A percentile compares a stretch with the other conserved stretches of the same genome.
phyloP scores from a whole-genome alignment of 2,113 vertebrate species.

The Forbesichthys agassizii region DNA sequence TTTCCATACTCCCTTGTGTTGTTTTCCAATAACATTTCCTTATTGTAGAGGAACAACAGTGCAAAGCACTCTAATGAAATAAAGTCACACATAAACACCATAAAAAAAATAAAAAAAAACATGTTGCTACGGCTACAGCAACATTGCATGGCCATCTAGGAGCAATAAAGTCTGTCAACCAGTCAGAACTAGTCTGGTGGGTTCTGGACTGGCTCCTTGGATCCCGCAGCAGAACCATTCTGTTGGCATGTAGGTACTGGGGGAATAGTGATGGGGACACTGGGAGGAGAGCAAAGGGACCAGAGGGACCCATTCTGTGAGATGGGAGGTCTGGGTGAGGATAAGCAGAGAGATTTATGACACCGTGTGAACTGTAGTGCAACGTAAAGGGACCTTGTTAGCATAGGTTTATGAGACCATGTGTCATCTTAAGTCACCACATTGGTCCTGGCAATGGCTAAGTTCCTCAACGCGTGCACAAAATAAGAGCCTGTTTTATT shows the following conservation, averaged over 20 bases:
- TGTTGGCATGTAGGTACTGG: background rate
- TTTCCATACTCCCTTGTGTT: background rate
- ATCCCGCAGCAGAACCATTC: background rate
- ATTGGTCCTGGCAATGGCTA: slow-evolving; percentile 6
- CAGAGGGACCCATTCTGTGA: slow-evolving; percentile 14
- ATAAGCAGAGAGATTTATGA: slow-evolving; percentile 10
- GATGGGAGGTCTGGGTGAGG: slow-evolving; percentile 7
- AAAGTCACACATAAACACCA: no score
- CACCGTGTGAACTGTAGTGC: background rate
- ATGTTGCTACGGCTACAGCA: slow-evolving; percentile 25
- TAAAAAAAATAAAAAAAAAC: background rate
- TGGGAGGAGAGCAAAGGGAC: slow-evolving; percentile 6
- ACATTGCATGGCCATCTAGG: background rate
- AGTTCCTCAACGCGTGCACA: background rate
- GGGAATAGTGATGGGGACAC: slow-evolving; percentile 11
- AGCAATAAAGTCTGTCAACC: slow-evolving; percentile 21
- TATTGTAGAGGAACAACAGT: background rate
- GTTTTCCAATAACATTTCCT: background rate
- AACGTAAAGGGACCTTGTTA: slow-evolving; percentile 35
- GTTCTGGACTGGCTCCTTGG: slow-evolving; percentile 37
- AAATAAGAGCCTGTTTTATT: slow-evolving; percentile 4
- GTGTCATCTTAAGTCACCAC: slow-evolving; percentile 6
- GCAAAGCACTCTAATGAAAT: background rate
- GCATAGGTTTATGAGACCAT: slow-evolving; percentile 31
- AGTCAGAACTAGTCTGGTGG: slow-evolving; percentile 23